These are phyloP conservation scores for Glossophaga mutica DNA, from an alignment of 2,797 vertebrate species.

Conservation along the genomic window DNA sequence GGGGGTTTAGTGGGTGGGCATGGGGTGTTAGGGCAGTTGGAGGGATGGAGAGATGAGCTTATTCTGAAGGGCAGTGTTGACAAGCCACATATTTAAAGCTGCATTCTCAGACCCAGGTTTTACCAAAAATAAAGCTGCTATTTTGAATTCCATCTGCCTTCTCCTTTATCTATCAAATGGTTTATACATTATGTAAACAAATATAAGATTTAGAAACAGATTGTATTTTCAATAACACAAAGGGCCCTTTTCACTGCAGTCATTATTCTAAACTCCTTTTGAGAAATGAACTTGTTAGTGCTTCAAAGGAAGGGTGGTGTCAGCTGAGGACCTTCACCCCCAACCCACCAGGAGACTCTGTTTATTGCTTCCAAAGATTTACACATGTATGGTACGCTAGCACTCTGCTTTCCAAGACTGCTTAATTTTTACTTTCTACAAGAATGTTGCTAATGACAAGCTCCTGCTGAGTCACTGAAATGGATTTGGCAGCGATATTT, in stretches of 20 bases:
- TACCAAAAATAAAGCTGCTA: slow-evolving; percentile 16
- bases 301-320: not conserved
- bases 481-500: not conserved
- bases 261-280: not conserved
- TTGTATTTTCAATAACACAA: slow-evolving; percentile 5
- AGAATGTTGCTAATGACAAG: slow-evolving; percentile 52
- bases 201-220: slow-evolving; percentile 21
- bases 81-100: not conserved
- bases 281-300: not conserved
- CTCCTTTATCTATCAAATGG: slow-evolving; percentile 16
- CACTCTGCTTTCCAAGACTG: slow-evolving; percentile 26
- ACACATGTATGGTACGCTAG: not conserved
- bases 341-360: not conserved
- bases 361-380: slow-evolving; percentile 17
- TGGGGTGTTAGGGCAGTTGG: not conserved
- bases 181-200: slow-evolving; percentile 26
- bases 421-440: slow-evolving; percentile 45
- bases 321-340: not conserved
- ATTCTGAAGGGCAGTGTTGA: not conserved
- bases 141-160: slow-evolving; percentile 29
- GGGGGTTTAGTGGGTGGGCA: not conserved
- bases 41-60: not conserved
- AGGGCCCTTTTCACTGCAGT: not conserved
- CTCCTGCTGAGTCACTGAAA: slow-evolving; percentile 50
- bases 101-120: not conserved